These are phyloP conservation scores for Ephydatia muelleri DNA, from an alignment of 37 sponge, comb jelly and placozoan genomes.

Conservation along the genomic window DNA sequence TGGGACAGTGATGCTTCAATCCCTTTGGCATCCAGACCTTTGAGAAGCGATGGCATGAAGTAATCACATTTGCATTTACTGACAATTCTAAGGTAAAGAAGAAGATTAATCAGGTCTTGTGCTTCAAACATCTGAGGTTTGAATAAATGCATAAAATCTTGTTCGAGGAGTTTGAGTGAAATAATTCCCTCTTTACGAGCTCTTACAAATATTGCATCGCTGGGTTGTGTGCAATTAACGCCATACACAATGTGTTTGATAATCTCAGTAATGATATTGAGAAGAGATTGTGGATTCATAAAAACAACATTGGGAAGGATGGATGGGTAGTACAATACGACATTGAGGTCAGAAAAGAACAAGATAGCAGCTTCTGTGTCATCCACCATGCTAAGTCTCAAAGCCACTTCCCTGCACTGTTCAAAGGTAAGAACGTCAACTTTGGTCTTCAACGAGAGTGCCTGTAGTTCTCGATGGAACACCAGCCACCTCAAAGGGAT, in stretches of 20 bases:
- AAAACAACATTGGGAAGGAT: not conserved
- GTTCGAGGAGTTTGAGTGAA: not conserved
- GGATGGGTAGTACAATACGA: not conserved
- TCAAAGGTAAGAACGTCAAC: not conserved
- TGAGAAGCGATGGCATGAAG: not conserved
- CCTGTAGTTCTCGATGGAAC: not conserved
- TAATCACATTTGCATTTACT: slow-evolving; percentile 7
- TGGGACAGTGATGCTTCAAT: not conserved
- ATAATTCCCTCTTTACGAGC: not conserved
- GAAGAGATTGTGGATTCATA: not conserved
- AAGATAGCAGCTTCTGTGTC: not conserved
- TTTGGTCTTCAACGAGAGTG: not conserved
- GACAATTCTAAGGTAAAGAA: not conserved
- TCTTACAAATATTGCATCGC: not conserved
- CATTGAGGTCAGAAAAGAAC: not conserved
- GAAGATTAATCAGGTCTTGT: not conserved
- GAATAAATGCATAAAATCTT: not conserved
- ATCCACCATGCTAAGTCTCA: not conserved
- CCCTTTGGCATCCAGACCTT: not conserved
- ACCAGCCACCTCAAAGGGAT: not conserved
- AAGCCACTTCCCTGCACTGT: not conserved
- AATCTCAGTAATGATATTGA: not conserved
- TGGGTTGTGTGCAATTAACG: no score
- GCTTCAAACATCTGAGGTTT: not conserved
- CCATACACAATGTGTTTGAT: not conserved